Conservation (phyloP, 2,113 vertebrate species). For the Ramphastos sulfuratus region DNA sequence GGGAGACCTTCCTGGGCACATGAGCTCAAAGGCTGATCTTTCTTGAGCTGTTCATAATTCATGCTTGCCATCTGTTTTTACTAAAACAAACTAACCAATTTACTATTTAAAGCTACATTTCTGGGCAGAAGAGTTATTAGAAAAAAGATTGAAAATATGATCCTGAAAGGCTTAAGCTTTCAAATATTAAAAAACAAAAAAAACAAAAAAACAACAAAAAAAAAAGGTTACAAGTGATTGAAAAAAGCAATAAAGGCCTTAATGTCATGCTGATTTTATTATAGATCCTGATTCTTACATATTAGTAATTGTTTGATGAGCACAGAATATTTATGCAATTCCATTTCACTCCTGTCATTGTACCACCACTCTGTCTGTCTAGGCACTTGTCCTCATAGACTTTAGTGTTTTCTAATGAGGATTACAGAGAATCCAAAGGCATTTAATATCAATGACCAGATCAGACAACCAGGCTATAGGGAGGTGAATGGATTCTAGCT, state of each 20-base stretch:
- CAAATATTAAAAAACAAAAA: background rate
- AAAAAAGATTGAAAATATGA: background rate
- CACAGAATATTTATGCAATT: background rate
- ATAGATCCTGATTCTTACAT: background rate
- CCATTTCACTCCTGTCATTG: background rate
- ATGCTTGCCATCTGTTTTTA: slow-evolving; percentile 23
- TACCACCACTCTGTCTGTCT: background rate
- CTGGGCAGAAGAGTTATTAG: background rate
- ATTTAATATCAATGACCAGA: background rate
- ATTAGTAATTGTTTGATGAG: background rate
- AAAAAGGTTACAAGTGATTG: background rate
- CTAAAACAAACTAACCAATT: background rate
- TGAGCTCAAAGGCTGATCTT: slow-evolving; percentile 32
- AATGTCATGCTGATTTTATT: background rate
- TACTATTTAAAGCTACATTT: background rate
- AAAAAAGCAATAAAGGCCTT: background rate
- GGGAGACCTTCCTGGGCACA: background rate
- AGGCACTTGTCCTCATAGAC: background rate
- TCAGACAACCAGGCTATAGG: background rate
- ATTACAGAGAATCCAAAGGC: background rate
- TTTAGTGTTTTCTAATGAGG: background rate
- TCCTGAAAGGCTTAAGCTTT: background rate
- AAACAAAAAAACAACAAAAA: background rate
- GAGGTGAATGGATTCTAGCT: background rate
- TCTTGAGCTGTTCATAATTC: slow-evolving; percentile 32